phyloP scores from a whole-genome alignment of 2,113 vertebrate species.

The Rhineura floridana region DNA sequence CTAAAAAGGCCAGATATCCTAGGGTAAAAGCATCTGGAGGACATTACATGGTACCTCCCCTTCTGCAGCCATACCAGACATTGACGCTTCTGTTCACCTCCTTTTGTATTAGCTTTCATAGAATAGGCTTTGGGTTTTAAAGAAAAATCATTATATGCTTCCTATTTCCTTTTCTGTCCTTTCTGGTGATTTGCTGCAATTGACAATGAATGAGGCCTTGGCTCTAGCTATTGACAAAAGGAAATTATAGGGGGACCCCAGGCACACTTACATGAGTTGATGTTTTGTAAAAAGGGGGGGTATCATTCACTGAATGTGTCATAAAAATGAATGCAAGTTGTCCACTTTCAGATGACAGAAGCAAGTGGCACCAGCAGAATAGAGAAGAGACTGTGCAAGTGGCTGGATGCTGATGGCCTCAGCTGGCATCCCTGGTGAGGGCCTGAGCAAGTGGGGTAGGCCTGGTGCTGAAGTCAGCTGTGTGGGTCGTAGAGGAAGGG shows the following conservation, averaged over 20 bases:
- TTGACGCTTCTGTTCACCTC: neutral
- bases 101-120: neutral
- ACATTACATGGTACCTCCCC: neutral
- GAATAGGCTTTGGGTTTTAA: neutral
- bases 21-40: neutral
- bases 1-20: conserved; percentile 9
- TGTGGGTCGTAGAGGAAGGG: too few relatives aligned
- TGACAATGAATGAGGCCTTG: neutral
- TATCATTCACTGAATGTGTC: neutral
- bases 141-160: neutral
- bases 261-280: too few relatives aligned
- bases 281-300: neutral
- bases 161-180: neutral
- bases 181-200: neutral
- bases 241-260: neutral
- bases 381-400: too few relatives aligned
- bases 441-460: too few relatives aligned
- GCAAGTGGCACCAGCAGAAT: neutral
- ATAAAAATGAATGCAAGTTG: neutral
- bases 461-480: too few relatives aligned
- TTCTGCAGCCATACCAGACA: neutral
- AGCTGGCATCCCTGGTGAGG: too few relatives aligned
- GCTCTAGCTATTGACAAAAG: neutral
- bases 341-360: neutral
- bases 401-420: too few relatives aligned